Conservation (phyloP, 2,113 vertebrate species). For the Mesembrinibis cayennensis region DNA sequence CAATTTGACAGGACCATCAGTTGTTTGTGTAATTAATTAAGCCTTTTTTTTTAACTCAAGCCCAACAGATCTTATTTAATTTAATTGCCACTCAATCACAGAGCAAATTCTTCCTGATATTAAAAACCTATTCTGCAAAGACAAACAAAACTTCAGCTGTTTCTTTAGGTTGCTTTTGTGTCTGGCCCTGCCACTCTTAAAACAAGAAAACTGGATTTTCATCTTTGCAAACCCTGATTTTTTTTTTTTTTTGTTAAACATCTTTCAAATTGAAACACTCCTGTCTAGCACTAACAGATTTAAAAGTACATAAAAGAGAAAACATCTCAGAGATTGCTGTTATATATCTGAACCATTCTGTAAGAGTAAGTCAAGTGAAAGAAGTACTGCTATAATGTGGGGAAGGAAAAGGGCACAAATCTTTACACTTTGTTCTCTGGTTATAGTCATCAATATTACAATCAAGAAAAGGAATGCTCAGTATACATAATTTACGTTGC, state of each 20-base stretch:
- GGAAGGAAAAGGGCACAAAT: neutral
- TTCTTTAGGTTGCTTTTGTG: slow-evolving; percentile 10
- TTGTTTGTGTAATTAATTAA: slow-evolving; percentile 70
- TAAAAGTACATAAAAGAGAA: neutral
- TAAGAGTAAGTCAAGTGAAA: neutral
- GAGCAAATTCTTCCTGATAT: slow-evolving; percentile 63
- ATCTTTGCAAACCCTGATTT: neutral
- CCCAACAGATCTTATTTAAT: neutral
- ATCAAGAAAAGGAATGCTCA: neutral
- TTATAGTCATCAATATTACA: neutral
- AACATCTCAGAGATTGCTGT: neutral
- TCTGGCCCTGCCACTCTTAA: neutral
- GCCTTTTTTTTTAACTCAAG: slow-evolving; percentile 23
- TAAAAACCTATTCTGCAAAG: slow-evolving; percentile 17
- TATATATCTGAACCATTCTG: neutral
- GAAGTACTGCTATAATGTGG: neutral
- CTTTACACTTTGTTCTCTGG: neutral
- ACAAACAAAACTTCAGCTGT: neutral
- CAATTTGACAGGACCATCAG: slow-evolving; percentile 53
- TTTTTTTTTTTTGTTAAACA: slow-evolving; percentile 16
- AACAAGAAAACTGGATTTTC: neutral
- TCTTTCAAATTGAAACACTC: slow-evolving; percentile 24
- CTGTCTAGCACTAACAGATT: neutral
- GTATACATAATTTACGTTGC: neutral
- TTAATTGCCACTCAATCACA: slow-evolving; percentile 56